Percentiles rank a stretch among this genome's conserved stretches.
These are phyloP conservation scores for Drosophila flavopinicola DNA, from an alignment of 2,888 invertebrate genomes.

Conservation along the genomic window DNA sequence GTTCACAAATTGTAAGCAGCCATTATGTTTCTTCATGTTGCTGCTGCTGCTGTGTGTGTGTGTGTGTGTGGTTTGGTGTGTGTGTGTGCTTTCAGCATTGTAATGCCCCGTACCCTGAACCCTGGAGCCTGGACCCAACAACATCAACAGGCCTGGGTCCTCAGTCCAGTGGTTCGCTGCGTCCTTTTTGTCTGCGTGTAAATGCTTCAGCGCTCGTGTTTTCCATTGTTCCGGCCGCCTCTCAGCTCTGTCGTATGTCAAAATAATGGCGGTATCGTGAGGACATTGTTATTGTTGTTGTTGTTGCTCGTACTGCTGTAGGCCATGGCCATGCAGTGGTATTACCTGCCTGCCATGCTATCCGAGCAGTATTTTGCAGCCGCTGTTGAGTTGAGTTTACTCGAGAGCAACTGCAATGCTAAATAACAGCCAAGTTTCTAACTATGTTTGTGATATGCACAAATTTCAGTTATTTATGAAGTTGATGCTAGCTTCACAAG, in stretches of 20 bases:
- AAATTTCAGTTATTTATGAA: constrained; percentile 29
- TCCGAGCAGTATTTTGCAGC: constrained; percentile 24
- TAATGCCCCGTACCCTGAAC: constrained; percentile 33
- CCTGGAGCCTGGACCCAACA: constrained; percentile 45
- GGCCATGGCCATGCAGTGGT: constrained; percentile 29
- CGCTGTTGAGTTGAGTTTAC: constrained; percentile 13
- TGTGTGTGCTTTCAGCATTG: constrained; percentile 52
- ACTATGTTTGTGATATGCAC: constrained; percentile 24
- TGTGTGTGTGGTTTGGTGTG: constrained; percentile 4
- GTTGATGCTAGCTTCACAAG: constrained; percentile 16
- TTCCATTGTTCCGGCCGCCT: constrained; percentile 51
- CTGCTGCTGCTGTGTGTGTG: constrained; percentile 40
- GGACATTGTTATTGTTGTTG: constrained; percentile 48
- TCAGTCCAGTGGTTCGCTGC: constrained; percentile 20
- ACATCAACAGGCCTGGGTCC: constrained; percentile 26
- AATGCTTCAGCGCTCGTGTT: constrained; percentile 52
- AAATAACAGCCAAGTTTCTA: constrained; percentile 32
- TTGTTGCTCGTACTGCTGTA: constrained; percentile 20
- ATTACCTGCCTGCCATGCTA: constrained; percentile 33
- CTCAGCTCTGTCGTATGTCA: constrained; percentile 67
- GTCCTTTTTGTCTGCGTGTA: constrained; percentile 45
- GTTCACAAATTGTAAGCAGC: constrained; percentile 81
- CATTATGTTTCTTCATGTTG: constrained; percentile 80
- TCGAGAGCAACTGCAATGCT: constrained; percentile 33
- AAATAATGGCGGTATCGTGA: constrained; percentile 65